Evolutionary conservation across 2,888 invertebrate genomes (phyloP).

Genomic region (Pseudoips prasinana): DNA sequence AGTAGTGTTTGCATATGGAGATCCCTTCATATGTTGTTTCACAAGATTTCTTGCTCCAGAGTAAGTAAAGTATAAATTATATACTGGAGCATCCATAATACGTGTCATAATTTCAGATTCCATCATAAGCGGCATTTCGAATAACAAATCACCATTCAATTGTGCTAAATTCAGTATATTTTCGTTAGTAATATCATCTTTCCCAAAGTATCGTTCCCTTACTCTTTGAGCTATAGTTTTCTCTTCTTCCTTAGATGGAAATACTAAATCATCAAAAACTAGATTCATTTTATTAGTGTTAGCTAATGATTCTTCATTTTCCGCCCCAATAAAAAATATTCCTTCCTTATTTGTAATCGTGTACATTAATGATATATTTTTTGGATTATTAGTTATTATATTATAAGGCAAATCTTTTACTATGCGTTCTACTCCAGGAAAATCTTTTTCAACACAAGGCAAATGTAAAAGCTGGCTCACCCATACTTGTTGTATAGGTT

Average conservation of each 20-base stretch:
- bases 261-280: conserved; percentile 60
- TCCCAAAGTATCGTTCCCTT: conserved; percentile 67
- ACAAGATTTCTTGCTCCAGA: conserved; percentile 58
- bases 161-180: conserved; percentile 55
- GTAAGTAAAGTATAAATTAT: conserved; percentile 63
- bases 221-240: conserved; percentile 36
- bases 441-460: conserved; percentile 60
- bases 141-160: conserved; percentile 59
- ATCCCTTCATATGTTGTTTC: conserved; percentile 44
- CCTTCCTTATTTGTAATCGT: conserved; percentile 64
- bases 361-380: conserved; percentile 48
- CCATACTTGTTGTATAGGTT: conserved; percentile 48
- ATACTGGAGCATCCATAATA: conserved; percentile 43
- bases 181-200: conserved; percentile 53
- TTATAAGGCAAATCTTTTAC: conserved; percentile 61
- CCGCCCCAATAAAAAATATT: conserved; percentile 34
- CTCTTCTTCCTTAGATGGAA: conserved; percentile 47
- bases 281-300: conserved; percentile 46
- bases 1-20: conserved; percentile 31
- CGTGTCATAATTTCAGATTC: conserved; percentile 47
- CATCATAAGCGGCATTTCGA: conserved; percentile 56
- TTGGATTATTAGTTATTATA: conserved; percentile 45
- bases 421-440: conserved; percentile 51
- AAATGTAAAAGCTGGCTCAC: conserved; percentile 28
- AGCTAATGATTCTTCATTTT: conserved; percentile 37